Conservation (phyloP, 2,113 vertebrate genomes). For the Lipophrys pholis region DNA sequence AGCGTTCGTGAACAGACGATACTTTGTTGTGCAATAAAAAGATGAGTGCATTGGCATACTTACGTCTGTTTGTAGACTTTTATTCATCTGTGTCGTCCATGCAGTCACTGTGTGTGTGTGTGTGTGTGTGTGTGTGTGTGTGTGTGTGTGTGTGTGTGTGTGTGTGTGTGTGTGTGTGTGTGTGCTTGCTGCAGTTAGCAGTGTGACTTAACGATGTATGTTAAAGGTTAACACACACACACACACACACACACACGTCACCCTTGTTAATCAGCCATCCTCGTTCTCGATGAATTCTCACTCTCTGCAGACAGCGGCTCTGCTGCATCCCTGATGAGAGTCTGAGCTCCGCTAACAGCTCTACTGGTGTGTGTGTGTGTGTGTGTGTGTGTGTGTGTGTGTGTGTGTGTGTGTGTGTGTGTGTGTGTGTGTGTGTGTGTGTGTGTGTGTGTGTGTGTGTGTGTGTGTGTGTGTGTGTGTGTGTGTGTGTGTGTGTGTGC, state of each 20-base stretch:
- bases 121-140: too few relatives aligned
- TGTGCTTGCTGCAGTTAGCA: too few relatives aligned
- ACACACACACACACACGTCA: constrained; percentile 37
- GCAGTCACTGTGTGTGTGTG: not conserved
- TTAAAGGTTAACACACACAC: too few relatives aligned
- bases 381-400: constrained; percentile 32
- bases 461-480: too few relatives aligned
- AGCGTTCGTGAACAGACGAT: constrained; percentile 83
- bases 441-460: constrained; percentile 26
- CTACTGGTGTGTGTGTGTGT: constrained; percentile 47
- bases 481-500: constrained; percentile 47
- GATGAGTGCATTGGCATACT: constrained; percentile 88
- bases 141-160: too few relatives aligned
- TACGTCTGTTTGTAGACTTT: constrained; percentile 58
- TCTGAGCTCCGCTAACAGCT: constrained; percentile 77
- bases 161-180: too few relatives aligned
- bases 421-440: constrained; percentile 17
- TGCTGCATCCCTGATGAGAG: constrained; percentile 85
- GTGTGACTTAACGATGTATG: too few relatives aligned
- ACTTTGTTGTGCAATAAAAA: constrained; percentile 93
- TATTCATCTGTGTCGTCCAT: constrained; percentile 47
- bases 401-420: constrained; percentile 16
- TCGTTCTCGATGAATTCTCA: constrained; percentile 49
- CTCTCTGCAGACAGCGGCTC: constrained; percentile 77
- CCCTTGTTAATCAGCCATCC: constrained; percentile 60